phyloP scores from a whole-genome alignment of 2,797 vertebrate species.

The Danio tinwini region DNA sequence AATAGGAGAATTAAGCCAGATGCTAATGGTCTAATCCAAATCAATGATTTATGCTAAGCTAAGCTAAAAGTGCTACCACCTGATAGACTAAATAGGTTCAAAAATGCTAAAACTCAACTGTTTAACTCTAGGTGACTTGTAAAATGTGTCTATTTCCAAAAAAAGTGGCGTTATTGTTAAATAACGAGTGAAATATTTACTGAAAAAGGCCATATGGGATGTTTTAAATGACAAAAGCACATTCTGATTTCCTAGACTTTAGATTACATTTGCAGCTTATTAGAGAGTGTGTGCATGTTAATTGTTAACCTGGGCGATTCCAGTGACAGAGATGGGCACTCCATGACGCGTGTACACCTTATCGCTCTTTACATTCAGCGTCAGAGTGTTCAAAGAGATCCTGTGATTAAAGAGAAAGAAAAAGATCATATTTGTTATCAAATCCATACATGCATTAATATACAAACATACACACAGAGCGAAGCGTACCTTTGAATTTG shows the following conservation, averaged over 20 bases:
- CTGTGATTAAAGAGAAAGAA: slow-evolving; percentile 63
- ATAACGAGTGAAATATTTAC: too few species aligned
- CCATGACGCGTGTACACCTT: slow-evolving; percentile 93
- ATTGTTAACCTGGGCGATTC: slow-evolving; percentile 88
- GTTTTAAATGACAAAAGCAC: neutral
- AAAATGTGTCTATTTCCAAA: too few species aligned
- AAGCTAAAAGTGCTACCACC: too few species aligned
- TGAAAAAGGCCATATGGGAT: neutral
- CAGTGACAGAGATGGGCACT: slow-evolving; percentile 91
- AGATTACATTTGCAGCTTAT: neutral
- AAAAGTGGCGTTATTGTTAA: too few species aligned
- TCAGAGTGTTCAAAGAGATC: slow-evolving; percentile 92
- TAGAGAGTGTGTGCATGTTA: neutral
- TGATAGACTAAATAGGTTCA: too few species aligned
- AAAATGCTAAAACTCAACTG: too few species aligned
- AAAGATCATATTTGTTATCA: neutral
- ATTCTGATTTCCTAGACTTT: neutral
- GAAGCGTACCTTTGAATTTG: slow-evolving; percentile 84
- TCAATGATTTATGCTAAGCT: too few species aligned
- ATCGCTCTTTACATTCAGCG: slow-evolving; percentile 93
- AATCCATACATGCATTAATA: neutral
- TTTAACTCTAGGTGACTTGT: too few species aligned
- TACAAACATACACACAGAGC: neutral
- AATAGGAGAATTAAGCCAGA: too few species aligned
- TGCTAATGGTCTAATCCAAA: too few species aligned